Conservation (phyloP, 2,797 vertebrate genomes). For the Cynodonichthys magdalenae region DNA sequence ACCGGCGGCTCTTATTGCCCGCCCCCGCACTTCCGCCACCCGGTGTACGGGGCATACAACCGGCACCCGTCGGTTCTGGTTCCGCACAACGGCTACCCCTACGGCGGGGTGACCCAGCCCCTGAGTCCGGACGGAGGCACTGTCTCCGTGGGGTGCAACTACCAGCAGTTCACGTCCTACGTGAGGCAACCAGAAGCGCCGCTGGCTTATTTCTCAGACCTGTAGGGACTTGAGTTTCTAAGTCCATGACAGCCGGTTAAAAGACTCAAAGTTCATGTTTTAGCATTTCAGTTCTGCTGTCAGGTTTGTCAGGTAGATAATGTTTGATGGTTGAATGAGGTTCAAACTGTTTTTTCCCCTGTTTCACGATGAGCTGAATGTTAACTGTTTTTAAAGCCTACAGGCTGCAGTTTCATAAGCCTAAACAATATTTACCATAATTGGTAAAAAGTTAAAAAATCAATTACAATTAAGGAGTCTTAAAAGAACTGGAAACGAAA, state of each 20-base stretch:
- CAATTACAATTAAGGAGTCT: too few species aligned
- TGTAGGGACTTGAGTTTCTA: not conserved
- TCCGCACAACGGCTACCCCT: constrained; percentile 62
- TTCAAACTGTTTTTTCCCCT: not conserved
- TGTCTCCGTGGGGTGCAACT: constrained; percentile 47
- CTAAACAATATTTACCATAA: not conserved
- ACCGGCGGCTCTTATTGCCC: constrained; percentile 54
- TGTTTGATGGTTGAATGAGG: not conserved
- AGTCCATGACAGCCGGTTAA: constrained; percentile 11
- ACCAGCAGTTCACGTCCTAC: constrained; percentile 56
- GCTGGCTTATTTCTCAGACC: constrained; percentile 36
- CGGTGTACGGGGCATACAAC: constrained; percentile 64
- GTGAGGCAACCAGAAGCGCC: constrained; percentile 42
- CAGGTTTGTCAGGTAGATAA: constrained; percentile 1
- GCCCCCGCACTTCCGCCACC: constrained; percentile 52
- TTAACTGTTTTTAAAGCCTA: not conserved
- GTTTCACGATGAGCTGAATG: not conserved
- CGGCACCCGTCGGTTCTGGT: constrained; percentile 63
- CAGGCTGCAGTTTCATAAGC: not conserved
- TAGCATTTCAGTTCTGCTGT: constrained; percentile 42
- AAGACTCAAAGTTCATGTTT: constrained; percentile 18
- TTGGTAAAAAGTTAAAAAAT: too few species aligned
- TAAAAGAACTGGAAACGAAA: too few species aligned
- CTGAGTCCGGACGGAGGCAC: constrained; percentile 63
- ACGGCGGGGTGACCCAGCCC: constrained; percentile 62